Percentiles rank a stretch among this genome's conserved stretches.
Conservation (phyloP, 2,888 invertebrate genomes). For the Flexamia atlantica region DNA sequence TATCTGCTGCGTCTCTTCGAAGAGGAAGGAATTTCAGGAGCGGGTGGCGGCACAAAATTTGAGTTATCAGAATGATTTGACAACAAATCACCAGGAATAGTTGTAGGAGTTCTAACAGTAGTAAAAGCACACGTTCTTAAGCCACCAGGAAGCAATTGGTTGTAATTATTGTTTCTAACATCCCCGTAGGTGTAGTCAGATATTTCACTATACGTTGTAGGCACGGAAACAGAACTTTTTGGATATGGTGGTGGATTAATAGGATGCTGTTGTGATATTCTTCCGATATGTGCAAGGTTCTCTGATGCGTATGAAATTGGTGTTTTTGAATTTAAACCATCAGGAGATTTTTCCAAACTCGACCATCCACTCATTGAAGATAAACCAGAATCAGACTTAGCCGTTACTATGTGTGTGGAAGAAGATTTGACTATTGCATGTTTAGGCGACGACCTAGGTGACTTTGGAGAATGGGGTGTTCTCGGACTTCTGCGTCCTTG, state of each 20-base stretch:
- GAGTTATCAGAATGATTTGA: conserved; percentile 65
- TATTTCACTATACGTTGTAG: conserved; percentile 11
- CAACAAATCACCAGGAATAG: conserved; percentile 51
- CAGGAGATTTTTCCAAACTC: conserved; percentile 90
- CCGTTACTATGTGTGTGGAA: conserved; percentile 81
- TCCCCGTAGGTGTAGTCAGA: conserved; percentile 57
- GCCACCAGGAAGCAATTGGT: conserved; percentile 71
- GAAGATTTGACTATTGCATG: conserved; percentile 78
- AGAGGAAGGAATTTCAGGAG: conserved; percentile 72
- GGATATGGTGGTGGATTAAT: conserved; percentile 65
- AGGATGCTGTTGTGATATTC: conserved; percentile 70
- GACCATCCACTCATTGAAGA: conserved; percentile 94
- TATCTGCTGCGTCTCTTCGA: conserved; percentile 72
- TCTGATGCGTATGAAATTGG: conserved; percentile 65
- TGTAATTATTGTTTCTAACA: conserved; percentile 63
- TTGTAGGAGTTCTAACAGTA: conserved; percentile 75
- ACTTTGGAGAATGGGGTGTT: conserved; percentile 82
- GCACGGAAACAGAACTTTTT: conserved; percentile 19
- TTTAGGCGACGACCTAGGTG: conserved; percentile 85
- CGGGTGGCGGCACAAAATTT: conserved; percentile 69
- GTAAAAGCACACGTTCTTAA: conserved; percentile 78
- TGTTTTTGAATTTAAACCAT: conserved; percentile 74
- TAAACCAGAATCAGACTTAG: conserved; percentile 91
- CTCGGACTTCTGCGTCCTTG: conserved; percentile 81
- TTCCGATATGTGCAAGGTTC: conserved; percentile 70